Percentiles rank a stretch among this genome's conserved stretches.
phyloP scores from a whole-genome alignment of 2,888 invertebrate genomes.

The Metellina segmentata region DNA sequence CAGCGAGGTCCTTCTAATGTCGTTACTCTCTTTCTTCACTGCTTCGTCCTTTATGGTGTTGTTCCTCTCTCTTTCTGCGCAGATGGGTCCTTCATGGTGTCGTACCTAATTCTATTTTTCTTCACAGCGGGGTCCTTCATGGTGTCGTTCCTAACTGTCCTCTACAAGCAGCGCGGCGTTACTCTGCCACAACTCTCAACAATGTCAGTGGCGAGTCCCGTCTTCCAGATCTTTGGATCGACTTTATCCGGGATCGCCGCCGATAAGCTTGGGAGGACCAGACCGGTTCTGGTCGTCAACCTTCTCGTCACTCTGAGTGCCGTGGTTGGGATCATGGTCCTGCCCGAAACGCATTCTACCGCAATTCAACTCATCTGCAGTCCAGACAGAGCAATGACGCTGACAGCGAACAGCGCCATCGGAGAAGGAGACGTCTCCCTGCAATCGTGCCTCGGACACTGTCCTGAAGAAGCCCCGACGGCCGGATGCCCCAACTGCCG shows the following conservation, averaged over 20 bases:
- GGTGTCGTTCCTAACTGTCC: conserved; percentile 90
- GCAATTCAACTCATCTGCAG: no score
- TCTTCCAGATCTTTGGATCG: conserved; percentile 91
- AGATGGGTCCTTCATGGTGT: no score
- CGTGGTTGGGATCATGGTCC: conserved; percentile 87
- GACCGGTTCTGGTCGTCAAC: conserved; percentile 89
- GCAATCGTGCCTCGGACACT: no score
- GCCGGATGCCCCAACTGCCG: no score
- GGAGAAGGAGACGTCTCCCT: no score
- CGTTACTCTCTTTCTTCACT: conserved; percentile 81
- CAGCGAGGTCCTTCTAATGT: no score
- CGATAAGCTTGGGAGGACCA: conserved; percentile 92
- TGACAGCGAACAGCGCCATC: no score
- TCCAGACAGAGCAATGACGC: no score
- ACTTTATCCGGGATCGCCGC: conserved; percentile 88
- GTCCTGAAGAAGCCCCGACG: no score
- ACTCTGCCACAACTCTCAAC: conserved; percentile 92
- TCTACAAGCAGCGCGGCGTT: conserved; percentile 93
- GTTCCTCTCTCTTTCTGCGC: no score
- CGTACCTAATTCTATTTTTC: no score
- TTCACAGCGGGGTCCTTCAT: conserved; percentile 87
- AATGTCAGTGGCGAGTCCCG: conserved; percentile 91
- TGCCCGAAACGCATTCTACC: conserved; percentile 78
- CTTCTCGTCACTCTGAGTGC: conserved; percentile 88
- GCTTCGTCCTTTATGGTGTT: conserved; percentile 88